Base-by-base conservation (phyloP, 2,888 invertebrate species). In the Drosophila rubida region DNA sequence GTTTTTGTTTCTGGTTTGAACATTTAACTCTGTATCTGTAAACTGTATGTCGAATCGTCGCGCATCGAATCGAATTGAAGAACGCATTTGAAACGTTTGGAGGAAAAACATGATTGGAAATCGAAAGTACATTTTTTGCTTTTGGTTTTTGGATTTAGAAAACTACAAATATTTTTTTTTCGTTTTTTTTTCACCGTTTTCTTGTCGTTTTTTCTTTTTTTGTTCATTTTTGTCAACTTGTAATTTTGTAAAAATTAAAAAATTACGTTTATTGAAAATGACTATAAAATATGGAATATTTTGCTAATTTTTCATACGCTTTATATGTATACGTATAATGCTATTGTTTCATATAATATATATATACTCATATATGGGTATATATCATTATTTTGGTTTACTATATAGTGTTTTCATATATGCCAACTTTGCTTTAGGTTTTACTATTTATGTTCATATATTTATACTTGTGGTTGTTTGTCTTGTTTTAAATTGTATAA, bases 171-270 rank as follows among this genome's bases (percentile, higher is more conserved):
- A 66, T 63, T 35, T 44, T 67, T 67, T 75, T 51, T 35, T 45
- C 9, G 51, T 49, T 49, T 64, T 50, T 23, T 64, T 50, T 23
- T 41, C n/a, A n/a, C n/a, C 27, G 25, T 37, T 23, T 42, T 58
- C 22, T 39, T 32, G 14, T 53, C 8, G 30, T 65, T 77, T 60
- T 49, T 54, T 63, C 50, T 39, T 58, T 54, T 23, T 27, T 11
- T 16, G 44, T 50, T 66, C 55, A 51, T 60, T 55, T 63, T 67
- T 77, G 57, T 69, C 78, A 89, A 80, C 79, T 75, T 84, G n/a
- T 66, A 87, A 88, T 85, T 78, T 87, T 88, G 88, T 88, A 83
- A 83, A 86, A 88, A 88, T 86, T 88, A 79, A 87, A 87, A 83
- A 85, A 86, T 78, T 87, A 87, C 71, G 73, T 84, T 81, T 87